Conservation (phyloP, 1,140 invertebrate genomes). For the Bombus waltoni region DNA sequence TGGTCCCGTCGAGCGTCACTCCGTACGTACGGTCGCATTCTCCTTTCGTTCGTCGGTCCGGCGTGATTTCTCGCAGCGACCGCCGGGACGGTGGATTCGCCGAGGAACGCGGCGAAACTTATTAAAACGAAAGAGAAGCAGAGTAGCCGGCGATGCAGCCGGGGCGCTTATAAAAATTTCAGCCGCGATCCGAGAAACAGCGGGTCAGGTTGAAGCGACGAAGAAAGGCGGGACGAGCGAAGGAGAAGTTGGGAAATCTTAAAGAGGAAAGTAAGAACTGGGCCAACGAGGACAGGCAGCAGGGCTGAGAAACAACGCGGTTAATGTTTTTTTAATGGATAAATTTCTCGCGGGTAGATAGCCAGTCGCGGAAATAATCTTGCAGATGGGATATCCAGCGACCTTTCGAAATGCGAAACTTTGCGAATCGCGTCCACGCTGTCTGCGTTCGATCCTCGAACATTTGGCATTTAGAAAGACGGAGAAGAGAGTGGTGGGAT, state of each 20-base stretch:
- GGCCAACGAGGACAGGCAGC: background rate
- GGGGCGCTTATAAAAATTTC: conserved; percentile 8
- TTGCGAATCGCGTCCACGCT: too few species aligned
- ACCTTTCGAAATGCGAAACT: too few species aligned
- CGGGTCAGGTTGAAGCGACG: background rate
- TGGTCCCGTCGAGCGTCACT: background rate
- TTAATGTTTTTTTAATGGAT: conserved; percentile 18
- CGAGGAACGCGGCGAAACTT: background rate
- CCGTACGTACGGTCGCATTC: too few species aligned
- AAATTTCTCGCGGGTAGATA: background rate
- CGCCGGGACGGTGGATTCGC: too few species aligned
- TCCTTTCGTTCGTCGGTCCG: too few species aligned
- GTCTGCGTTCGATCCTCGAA: too few species aligned
- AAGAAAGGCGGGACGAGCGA: too few species aligned
- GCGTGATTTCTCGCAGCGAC: background rate
- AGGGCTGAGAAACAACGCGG: background rate
- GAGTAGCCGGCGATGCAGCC: background rate
- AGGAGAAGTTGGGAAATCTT: background rate
- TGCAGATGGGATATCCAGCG: background rate
- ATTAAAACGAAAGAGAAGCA: background rate
- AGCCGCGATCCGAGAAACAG: background rate
- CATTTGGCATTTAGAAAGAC: background rate
- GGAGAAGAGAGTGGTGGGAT: too few species aligned
- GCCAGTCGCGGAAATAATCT: background rate
- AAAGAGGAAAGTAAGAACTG: background rate